Evolutionary conservation across 1,140 invertebrate species (phyloP).

Genomic region (Lepidostoma basale): DNA sequence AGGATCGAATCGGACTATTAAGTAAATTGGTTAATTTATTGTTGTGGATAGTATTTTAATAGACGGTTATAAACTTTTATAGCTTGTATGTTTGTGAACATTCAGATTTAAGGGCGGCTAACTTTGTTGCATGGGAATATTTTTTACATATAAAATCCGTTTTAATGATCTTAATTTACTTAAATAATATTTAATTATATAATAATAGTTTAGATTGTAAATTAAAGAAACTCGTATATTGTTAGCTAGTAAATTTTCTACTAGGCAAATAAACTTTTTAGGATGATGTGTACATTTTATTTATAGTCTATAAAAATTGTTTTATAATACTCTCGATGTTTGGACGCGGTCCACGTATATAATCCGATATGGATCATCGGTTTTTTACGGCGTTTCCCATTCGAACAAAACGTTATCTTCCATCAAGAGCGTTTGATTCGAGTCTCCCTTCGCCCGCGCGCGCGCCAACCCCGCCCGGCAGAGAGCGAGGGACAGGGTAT

Average conservation of each 20-base stretch:
- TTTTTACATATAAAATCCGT: no score
- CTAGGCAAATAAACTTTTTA: no score
- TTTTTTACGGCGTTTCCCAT: constrained; percentile 18
- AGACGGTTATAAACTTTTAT: constrained; percentile 5
- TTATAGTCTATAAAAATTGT: constrained; percentile 7
- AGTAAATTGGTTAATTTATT: constrained; percentile 26
- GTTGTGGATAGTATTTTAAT: constrained; percentile 15
- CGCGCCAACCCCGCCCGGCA: not conserved
- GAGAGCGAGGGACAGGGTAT: not conserved
- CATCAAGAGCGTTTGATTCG: constrained; percentile 1
- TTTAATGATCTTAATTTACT: no score
- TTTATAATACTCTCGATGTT: constrained; percentile 14
- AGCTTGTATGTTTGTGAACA: constrained; percentile 8
- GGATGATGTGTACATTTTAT: not conserved
- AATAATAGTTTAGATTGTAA: no score
- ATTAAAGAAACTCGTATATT: no score
- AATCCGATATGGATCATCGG: constrained; percentile 20
- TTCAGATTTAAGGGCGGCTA: not conserved
- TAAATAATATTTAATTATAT: no score
- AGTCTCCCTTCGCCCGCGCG: not conserved
- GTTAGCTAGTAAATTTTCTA: no score
- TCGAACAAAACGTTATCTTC: constrained; percentile 2
- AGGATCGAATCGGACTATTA: constrained; percentile 3
- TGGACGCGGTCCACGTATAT: constrained; percentile 2
- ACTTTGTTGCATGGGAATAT: not conserved